These are phyloP conservation scores for Macaria notata DNA, from an alignment of 2,888 invertebrate species.

Conservation along the genomic window DNA sequence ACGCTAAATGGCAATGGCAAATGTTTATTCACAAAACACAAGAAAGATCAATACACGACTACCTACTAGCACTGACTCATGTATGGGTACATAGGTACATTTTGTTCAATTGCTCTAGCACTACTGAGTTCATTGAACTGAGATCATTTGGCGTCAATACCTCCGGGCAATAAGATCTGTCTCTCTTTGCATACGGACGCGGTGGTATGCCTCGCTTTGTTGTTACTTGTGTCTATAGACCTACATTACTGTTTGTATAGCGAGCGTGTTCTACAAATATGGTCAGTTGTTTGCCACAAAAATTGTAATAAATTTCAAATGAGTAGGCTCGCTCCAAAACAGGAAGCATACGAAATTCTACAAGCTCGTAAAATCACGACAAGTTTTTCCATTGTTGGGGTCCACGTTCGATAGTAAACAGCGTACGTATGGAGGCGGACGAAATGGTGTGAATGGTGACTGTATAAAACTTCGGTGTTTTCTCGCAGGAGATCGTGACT, in stretches of 20 bases:
- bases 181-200: constrained; percentile 25
- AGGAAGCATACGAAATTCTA: constrained; percentile 20
- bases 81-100: constrained; percentile 3
- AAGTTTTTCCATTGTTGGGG: constrained; percentile 15
- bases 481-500: constrained; percentile 14
- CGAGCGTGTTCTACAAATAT: constrained; percentile 6
- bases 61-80: constrained; percentile 18
- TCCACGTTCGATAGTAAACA: constrained; percentile 17
- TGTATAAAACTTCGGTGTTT: constrained; percentile 3
- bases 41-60: constrained; percentile 44
- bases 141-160: constrained; percentile 40
- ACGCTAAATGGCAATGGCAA: constrained; percentile 19
- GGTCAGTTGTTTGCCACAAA: constrained; percentile 1
- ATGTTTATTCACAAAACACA: constrained; percentile 36
- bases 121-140: constrained; percentile 46
- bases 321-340: constrained; percentile 6
- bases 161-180: constrained; percentile 31
- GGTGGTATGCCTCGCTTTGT: constrained; percentile 16
- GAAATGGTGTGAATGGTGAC: constrained; percentile 5
- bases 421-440: constrained; percentile 8
- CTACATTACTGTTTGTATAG: constrained; percentile 15
- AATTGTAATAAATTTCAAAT: constrained; percentile 6
- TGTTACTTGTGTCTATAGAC: constrained; percentile 11
- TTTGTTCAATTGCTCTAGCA: constrained; percentile 38
- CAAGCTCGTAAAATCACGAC: constrained; percentile 17